Evolutionary conservation across 2,888 invertebrate genomes (phyloP), one percentile per base, ranked within the genome.

Genomic region (Melanchra persicariae): DNA sequence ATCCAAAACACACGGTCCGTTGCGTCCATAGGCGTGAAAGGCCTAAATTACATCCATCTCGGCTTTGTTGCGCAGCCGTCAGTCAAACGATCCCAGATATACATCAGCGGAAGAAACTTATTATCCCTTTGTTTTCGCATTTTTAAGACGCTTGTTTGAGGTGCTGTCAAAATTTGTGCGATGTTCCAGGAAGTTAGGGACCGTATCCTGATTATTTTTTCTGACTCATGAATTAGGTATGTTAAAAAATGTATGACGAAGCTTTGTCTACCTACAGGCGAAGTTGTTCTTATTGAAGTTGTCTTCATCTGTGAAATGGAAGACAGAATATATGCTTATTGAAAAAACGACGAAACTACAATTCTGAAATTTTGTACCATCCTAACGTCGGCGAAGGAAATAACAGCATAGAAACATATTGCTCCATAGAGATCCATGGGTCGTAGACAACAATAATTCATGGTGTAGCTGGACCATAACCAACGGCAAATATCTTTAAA

Each of bases 41-140:
- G 81, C 73, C 82, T 79, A 88, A 88, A 88, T 88, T 87, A 89
- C 85, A 87, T 86, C 82, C 82, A 85, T 85, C 84, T 81, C 81
- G 82, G 79, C 82, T 85, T 88, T 76, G 89, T 88, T 89, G 85
- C 82, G 84, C 85, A 86, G 64, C 54, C 58, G 76, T 72, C 75
- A 62, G 52, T 83, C 77, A 79, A 82, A 71, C 58, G 59, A 87
- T 86, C 88, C 89, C 89, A 85, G 77, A 82, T 85, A 90, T 89
- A 90, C 86, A 73, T 79, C 83, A 74, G 72, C 88, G 91, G 91
- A 92, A 90, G 88, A 85, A 73, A 79, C 82, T 84, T 83, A 91
- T 92, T 92, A 92, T 88, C 82, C 87, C 84, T 85, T 79, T 90
- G 88, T 88, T 91, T 92, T 91, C 55, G 76, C 71, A 66, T 71